Evolutionary conservation across 2,888 invertebrate species (phyloP), one percentile per base, ranked within the genome.

Genomic region (Aphrophora alni): DNA sequence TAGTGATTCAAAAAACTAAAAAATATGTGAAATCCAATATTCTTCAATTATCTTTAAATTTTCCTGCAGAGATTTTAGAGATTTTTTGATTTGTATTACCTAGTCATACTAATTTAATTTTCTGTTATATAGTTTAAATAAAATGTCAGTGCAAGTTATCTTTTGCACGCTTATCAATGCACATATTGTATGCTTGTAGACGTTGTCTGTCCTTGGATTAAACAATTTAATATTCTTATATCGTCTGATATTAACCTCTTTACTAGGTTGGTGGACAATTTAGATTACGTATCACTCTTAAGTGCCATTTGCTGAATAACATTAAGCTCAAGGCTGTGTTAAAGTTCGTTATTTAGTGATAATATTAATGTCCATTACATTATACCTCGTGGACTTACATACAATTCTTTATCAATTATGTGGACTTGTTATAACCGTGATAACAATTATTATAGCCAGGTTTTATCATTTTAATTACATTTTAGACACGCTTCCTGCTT

Each of bases 251-350:
- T 44, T 59, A 59, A 21, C 59, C 59, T 59, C 44, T 21, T 59
- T 59, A 59, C 59, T 2, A 59, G 21, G 59, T 59, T 10, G 21
- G 2, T 59, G 21, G 21, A 59, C 59, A n/a, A 21, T 59, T 59
- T 59, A 59, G 59, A 59, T 59, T 59, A 59, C 21, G 17, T 44
- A 44, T 44, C 2, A 21, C n/a, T 59, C 21, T 59, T 21, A 59
- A 59, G 21, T 21, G 59, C 59, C 59, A 59, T 59, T 59, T 21
- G 59, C 59, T 21, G 10, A 59, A 5, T 59, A 2, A 59, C 59
- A 59, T 59, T 59, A 59, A 59, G 59, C 59, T 21, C 59, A 59
- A 59, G 59, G 59, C 59, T 59, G 21, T 59, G 59, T 59, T 59
- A 59, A 59, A 59, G 59, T 59, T 59, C 59, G 21, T 21, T 59